These are phyloP conservation scores for Varanus salvator DNA, from an alignment of 2,113 vertebrate genomes.

Conservation along the genomic window DNA sequence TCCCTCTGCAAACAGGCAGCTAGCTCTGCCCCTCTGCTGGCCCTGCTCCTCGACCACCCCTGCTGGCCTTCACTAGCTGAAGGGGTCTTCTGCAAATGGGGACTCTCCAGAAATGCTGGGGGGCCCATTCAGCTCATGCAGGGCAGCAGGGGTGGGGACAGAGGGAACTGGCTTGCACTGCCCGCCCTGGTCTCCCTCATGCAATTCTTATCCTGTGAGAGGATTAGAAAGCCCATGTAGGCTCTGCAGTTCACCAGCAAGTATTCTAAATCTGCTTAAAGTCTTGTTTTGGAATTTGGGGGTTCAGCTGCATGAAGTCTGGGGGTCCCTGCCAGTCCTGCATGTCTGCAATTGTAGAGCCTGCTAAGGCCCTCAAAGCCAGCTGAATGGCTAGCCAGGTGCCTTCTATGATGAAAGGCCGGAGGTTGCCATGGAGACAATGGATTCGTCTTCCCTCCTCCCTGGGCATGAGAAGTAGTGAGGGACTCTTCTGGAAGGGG, in stretches of 20 bases:
- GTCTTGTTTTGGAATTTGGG: neutral
- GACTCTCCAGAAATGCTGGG: too few relatives aligned
- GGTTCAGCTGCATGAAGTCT: neutral
- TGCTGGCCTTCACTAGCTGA: too few relatives aligned
- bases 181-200: neutral
- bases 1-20: too few relatives aligned
- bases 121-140: too few relatives aligned
- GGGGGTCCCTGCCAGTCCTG: too few relatives aligned
- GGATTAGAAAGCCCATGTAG: neutral
- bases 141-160: neutral
- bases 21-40: too few relatives aligned
- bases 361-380: neutral
- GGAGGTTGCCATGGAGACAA: neutral
- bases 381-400: neutral
- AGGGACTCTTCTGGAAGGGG: too few relatives aligned
- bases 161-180: neutral
- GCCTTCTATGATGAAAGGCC: neutral
- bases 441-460: neutral
- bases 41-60: too few relatives aligned
- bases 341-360: neutral
- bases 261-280: neutral
- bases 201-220: neutral
- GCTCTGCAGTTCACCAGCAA: neutral
- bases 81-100: too few relatives aligned
- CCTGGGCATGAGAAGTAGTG: neutral